Base-by-base conservation (phyloP, 2,113 vertebrate genomes). In the Aegotheles bennettii region DNA sequence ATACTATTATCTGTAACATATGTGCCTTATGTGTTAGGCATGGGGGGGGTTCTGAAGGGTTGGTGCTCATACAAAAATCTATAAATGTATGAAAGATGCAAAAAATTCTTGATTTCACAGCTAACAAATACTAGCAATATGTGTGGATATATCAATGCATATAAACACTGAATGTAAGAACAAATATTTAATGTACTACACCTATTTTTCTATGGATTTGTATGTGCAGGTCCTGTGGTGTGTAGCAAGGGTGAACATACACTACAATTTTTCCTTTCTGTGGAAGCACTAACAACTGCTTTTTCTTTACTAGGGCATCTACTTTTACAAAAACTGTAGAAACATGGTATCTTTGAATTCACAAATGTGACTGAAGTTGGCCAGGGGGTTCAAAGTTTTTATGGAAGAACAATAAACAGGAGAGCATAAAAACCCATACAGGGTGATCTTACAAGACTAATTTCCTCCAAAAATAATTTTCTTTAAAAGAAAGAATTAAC, bases 381-480 rank as follows among this genome's bases (percentile, higher is more conserved):
- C 50, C 75, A 8, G 53, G 13, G 36, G 28, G 5, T 36, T 81
- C 35, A 71, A 75, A 84, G 26, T 6, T 56, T 96, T 95, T 91
- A 89, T 64, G 51, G 64, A 88, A 63, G 26, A 90, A 53, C 0
- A 7, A 84, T 90, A 92, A 95, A 86, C 17, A 77, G 59, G 19
- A 76, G 38, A 80, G 45, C 29, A 77, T 70, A 92, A 94, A 92
- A 69, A 3, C 40, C 16, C 81, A 48, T 63, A 38, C 13, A 24
- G 40, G 50, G 26, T 54, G 65, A 53, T 64, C 38, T 87, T 87
- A 89, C 24, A 68, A 77, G 71, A 59, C 76, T 88, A 35, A 70
- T 93, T 96, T 93, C 83, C 68, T 93, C 89, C 47, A 17, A 67
- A 94, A 89, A 92, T 86, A 3, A 67, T 88, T 90, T 95, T 81